Evolutionary conservation across 2,113 vertebrate genomes (phyloP).

Genomic region (Entomyzon cyanotis): DNA sequence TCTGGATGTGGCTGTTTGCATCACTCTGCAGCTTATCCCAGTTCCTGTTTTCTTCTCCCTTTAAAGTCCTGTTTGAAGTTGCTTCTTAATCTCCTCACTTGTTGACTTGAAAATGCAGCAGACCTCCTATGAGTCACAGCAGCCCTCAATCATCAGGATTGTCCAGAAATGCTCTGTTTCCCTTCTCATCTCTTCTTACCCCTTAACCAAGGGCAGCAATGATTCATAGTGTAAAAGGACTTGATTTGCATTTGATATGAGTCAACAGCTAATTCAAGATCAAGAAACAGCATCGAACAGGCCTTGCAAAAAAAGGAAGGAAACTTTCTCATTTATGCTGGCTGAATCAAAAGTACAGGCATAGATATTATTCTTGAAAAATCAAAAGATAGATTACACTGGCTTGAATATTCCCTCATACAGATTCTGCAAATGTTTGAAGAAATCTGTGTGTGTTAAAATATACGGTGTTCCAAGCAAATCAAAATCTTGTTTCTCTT

Average conservation of each 20-base stretch:
- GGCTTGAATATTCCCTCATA: neutral
- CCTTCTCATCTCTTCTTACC: conserved; percentile 15
- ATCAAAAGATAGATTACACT: neutral
- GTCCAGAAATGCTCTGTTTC: conserved; percentile 38
- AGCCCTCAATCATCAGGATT: conserved; percentile 38
- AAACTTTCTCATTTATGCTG: neutral
- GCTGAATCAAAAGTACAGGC: neutral
- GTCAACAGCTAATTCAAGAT: conserved; percentile 35
- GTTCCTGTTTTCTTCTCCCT: conserved; percentile 20
- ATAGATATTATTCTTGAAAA: neutral
- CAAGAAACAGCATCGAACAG: neutral
- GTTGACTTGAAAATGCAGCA: conserved; percentile 22
- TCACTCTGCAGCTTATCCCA: neutral
- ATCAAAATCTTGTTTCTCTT: neutral
- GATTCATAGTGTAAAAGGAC: conserved; percentile 25
- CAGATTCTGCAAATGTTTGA: neutral
- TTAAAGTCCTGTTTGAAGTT: conserved; percentile 30
- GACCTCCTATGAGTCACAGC: conserved; percentile 34
- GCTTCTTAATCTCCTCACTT: neutral
- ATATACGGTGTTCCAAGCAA: neutral
- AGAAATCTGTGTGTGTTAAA: neutral
- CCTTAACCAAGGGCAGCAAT: conserved; percentile 15
- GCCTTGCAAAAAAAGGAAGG: neutral
- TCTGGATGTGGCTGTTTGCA: conserved; percentile 4
- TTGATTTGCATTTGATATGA: conserved; percentile 39